Evolutionary conservation across 2,113 vertebrate species (phyloP).

Genomic region (Ptyas mucosa): DNA sequence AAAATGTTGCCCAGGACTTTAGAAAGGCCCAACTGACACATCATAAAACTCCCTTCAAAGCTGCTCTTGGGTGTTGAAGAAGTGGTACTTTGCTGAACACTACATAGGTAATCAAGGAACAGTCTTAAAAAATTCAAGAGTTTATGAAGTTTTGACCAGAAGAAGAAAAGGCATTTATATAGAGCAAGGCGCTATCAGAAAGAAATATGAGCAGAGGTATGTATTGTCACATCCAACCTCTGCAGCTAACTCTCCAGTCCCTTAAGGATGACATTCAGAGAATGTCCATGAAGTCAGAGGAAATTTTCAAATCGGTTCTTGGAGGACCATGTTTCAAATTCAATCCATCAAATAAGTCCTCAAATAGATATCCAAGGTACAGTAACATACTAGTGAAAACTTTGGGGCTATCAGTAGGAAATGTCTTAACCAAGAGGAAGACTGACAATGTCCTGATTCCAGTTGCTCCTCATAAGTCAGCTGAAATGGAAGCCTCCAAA

Average conservation of each 20-base stretch:
- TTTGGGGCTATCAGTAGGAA: background rate
- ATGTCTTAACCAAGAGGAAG: background rate
- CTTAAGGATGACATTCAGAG: background rate
- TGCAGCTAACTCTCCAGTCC: background rate
- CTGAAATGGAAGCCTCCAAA: background rate
- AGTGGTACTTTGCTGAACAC: background rate
- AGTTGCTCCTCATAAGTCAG: background rate
- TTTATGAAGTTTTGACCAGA: background rate
- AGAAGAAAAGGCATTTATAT: background rate
- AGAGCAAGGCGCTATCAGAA: background rate
- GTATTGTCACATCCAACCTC: background rate
- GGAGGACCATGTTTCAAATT: background rate
- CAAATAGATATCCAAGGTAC: background rate
- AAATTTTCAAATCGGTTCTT: background rate
- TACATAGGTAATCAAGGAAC: background rate
- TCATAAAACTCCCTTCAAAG: background rate
- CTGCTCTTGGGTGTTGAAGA: background rate
- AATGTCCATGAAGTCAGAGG: background rate
- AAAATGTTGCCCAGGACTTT: background rate
- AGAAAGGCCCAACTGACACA: background rate
- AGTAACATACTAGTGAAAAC: background rate
- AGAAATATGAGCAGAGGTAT: background rate
- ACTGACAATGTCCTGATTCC: background rate
- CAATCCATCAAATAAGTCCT: background rate
- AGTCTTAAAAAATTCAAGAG: background rate